Percentiles rank a stretch among this genome's conserved stretches.
Evolutionary conservation across 2,113 vertebrate species (phyloP).

Genomic region (Equus quagga): DNA sequence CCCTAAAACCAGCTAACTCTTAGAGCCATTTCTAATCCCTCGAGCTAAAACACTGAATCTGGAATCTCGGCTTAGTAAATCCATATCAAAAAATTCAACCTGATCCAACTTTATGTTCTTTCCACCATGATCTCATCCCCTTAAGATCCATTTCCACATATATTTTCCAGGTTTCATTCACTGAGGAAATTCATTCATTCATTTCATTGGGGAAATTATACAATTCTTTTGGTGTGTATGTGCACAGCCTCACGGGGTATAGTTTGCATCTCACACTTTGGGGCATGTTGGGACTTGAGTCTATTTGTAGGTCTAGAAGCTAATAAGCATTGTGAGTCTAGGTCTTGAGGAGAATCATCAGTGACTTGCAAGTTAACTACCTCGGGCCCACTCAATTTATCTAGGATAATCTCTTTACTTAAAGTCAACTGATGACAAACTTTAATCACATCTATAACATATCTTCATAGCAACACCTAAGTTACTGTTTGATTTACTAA

Average conservation of each 20-base stretch:
- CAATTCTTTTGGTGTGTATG: not conserved
- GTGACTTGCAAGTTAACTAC: not conserved
- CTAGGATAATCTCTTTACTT: not conserved
- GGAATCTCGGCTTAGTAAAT: not conserved
- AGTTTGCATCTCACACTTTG: not conserved
- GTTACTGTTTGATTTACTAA: not conserved
- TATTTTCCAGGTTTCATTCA: not conserved
- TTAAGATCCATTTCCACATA: not conserved
- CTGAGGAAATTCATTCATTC: too few species aligned
- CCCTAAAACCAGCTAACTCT: not conserved
- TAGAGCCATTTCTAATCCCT: not conserved
- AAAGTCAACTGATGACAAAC: not conserved
- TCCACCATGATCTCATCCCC: not conserved
- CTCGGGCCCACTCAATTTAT: rapidly evolving
- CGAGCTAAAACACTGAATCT: not conserved
- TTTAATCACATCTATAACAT: not conserved
- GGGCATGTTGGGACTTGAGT: not conserved
- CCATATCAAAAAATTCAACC: not conserved
- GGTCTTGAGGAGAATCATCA: not conserved
- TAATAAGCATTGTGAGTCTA: not conserved
- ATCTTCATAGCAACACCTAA: not conserved
- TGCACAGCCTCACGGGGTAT: not conserved
- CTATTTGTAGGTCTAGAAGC: not conserved
- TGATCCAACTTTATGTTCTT: not conserved
- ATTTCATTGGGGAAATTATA: not conserved